Evolutionary conservation across 2,113 vertebrate species (phyloP).

Genomic region (Clarias macrocephalus): DNA sequence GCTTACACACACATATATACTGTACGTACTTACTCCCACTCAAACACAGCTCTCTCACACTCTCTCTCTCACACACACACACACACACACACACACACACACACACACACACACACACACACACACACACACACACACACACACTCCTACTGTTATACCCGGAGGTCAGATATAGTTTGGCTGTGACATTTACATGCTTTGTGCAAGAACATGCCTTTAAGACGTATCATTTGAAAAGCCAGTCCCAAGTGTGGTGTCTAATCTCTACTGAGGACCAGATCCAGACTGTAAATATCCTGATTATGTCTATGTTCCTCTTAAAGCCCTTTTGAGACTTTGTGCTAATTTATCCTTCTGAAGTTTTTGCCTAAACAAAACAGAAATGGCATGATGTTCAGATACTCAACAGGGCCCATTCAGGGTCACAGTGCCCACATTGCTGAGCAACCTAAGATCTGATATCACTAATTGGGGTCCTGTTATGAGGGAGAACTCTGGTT

Average conservation of each 20-base stretch:
- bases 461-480: not conserved
- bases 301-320: slow-evolving; percentile 5
- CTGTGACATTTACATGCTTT: slow-evolving; percentile 51
- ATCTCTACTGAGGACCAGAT: not conserved
- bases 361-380: not conserved
- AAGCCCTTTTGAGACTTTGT: not conserved
- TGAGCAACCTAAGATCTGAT: not conserved
- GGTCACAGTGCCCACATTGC: not conserved
- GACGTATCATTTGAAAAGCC: slow-evolving; percentile 42
- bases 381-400: not conserved
- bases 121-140: not conserved
- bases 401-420: not conserved
- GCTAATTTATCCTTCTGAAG: not conserved
- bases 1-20: slow-evolving; percentile 40
- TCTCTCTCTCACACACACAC: not conserved
- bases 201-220: slow-evolving; percentile 12
- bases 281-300: slow-evolving; percentile 27
- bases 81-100: slow-evolving; percentile 44
- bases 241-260: slow-evolving; percentile 35
- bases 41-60: not conserved
- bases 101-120: slow-evolving; percentile 40
- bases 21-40: not conserved
- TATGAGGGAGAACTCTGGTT: not conserved
- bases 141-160: not conserved
- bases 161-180: slow-evolving; percentile 18